Evolutionary conservation across 2,113 vertebrate genomes (phyloP).

Genomic region (Polypterus bichir): DNA sequence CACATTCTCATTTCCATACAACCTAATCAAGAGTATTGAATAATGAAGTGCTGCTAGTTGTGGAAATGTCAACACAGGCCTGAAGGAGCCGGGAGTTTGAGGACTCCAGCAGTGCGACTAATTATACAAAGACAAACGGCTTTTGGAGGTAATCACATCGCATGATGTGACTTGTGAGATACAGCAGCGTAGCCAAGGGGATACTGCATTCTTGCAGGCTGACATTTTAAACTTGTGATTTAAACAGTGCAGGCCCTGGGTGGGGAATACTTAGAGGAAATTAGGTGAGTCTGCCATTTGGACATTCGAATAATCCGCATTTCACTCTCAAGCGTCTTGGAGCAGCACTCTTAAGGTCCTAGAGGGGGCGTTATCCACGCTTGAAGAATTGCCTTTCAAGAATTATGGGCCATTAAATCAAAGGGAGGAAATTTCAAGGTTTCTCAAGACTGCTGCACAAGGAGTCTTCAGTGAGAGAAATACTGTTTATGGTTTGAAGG

Average conservation of each 20-base stretch:
- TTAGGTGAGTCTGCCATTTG: slow-evolving; percentile 23
- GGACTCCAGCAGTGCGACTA: too few species aligned
- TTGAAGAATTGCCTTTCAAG: slow-evolving; percentile 64
- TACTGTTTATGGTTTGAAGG: slow-evolving; percentile 81
- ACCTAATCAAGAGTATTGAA: too few species aligned
- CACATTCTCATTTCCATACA: too few species aligned
- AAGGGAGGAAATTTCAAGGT: slow-evolving; percentile 94
- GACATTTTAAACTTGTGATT: background rate
- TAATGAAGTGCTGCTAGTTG: too few species aligned
- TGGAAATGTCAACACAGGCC: too few species aligned
- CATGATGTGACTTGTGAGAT: too few species aligned
- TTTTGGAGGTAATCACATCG: too few species aligned
- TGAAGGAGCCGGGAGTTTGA: too few species aligned
- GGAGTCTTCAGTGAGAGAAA: slow-evolving; percentile 89
- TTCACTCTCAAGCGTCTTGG: slow-evolving; percentile 1
- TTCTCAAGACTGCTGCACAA: slow-evolving; percentile 91
- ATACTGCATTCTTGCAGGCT: background rate
- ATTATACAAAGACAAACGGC: too few species aligned
- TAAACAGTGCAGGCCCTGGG: background rate
- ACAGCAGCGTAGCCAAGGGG: too few species aligned
- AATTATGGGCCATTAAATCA: slow-evolving; percentile 97
- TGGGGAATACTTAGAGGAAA: slow-evolving; percentile 12
- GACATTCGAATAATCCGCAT: slow-evolving; percentile 28
- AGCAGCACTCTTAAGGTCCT: slow-evolving; percentile 14
- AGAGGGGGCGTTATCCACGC: slow-evolving; percentile 31